A percentile compares a stretch with the other conserved stretches of the same genome.
These are phyloP conservation scores for Callinectes sapidus DNA, from an alignment of 2,888 invertebrate genomes.

Conservation along the genomic window DNA sequence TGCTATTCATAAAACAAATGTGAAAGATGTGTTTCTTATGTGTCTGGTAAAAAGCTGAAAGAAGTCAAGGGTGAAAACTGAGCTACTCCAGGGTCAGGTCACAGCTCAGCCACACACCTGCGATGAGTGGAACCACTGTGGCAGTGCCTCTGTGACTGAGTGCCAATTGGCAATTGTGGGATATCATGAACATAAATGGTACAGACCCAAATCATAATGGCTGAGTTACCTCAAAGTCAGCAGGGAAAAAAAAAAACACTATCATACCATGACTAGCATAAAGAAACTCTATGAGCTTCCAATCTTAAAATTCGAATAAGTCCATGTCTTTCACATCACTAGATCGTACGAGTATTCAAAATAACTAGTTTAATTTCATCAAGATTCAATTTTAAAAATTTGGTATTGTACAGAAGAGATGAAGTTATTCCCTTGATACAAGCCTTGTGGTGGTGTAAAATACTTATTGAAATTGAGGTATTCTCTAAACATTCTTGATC, in stretches of 20 bases:
- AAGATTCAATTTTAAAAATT: constrained; percentile 45
- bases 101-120: neutral
- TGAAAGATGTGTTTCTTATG: constrained; percentile 24
- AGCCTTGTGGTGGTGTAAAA: neutral
- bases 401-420: constrained; percentile 35
- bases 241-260: constrained; percentile 33
- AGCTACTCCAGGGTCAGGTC: neutral
- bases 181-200: constrained; percentile 16
- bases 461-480: neutral
- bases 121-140: constrained; percentile 31
- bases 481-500: neutral
- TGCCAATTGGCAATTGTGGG: constrained; percentile 3
- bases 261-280: constrained; percentile 67
- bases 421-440: constrained; percentile 17
- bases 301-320: constrained; percentile 33
- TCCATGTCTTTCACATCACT: constrained; percentile 61
- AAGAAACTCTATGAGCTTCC: constrained; percentile 48
- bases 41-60: neutral
- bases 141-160: neutral
- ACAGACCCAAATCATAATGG: neutral
- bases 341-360: constrained; percentile 68
- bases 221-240: neutral
- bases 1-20: neutral
- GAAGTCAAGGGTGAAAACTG: neutral
- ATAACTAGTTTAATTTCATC: constrained; percentile 54